Conservation (phyloP, 2,888 invertebrate species). For the Pammene fasciana region DNA sequence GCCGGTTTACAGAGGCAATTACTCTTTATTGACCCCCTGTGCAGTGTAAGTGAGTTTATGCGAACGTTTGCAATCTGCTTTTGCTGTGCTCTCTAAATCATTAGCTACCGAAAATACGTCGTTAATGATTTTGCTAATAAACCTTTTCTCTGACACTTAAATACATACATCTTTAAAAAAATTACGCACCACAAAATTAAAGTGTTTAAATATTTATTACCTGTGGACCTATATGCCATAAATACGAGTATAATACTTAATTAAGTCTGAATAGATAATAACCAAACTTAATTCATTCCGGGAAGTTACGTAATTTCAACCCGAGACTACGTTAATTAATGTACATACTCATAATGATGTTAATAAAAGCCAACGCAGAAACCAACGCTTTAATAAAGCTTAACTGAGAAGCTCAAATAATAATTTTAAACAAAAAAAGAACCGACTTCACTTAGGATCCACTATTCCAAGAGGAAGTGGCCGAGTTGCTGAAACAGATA, state of each 20-base stretch:
- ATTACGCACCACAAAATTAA: too few relatives aligned
- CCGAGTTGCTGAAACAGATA: too few relatives aligned
- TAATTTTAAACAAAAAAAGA: too few relatives aligned
- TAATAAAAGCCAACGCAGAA: neutral
- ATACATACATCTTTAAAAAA: too few relatives aligned
- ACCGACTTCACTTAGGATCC: too few relatives aligned
- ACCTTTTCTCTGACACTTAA: too few relatives aligned
- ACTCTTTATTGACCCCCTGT: conserved; percentile 17
- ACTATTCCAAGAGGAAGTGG: too few relatives aligned
- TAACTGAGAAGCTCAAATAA: too few relatives aligned
- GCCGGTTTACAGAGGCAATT: conserved; percentile 14
- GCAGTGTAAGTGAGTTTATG: neutral
- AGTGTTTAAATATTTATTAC: too few relatives aligned
- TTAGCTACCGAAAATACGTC: too few relatives aligned
- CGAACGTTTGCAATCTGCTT: neutral
- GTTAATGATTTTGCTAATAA: too few relatives aligned
- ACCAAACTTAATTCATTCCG: conserved; percentile 1
- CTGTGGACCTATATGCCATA: too few relatives aligned
- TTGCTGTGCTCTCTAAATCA: neutral
- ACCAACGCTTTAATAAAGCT: neutral
- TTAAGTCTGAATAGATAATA: neutral
- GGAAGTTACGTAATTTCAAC: neutral
- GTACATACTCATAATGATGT: conserved; percentile 6
- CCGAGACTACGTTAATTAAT: conserved; percentile 1
- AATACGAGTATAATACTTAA: conserved; percentile 1